Base-by-base conservation (phyloP, 2,113 vertebrate species). In the Garra rufa region DNA sequence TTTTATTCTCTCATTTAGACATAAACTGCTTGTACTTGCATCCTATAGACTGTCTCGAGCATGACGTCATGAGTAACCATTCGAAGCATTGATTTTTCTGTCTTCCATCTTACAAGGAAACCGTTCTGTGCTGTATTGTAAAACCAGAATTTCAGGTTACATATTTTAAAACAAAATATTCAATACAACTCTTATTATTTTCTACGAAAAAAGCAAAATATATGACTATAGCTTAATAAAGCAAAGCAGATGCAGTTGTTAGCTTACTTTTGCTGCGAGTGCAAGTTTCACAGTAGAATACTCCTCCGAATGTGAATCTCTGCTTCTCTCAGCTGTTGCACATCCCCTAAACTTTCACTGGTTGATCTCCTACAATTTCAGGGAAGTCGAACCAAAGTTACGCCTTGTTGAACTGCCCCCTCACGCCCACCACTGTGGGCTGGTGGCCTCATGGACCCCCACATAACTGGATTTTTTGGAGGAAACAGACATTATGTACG, bases 331-430 rank as follows among this genome's bases (percentile, higher is more conserved):
- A 57, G 19, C 69, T 67, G 63, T 81, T 44, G 70, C 9, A 50
- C 79, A 59, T 65, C 71, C 28, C 78, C 9, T 28, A 9, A 65
- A 88, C 82, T 91, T 92, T 92, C 88, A 85, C 90, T 90, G 82
- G 41, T 13, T 83, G 75, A 81, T 83, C 76, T 74, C 44, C 38
- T 19, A 71, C 30, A 86, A 34, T 78, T 79, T 88, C 34, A 83
- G 75, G 19, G 15, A 24, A 34, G 75, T 80, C 82, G 78, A 44
- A 50, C 59, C 70, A 43, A 85, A 81, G 85, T 80, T 50, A 83
- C 84, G 67, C 75, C 13, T 86, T 65, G 28, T n/a, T 80, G 84
- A 80, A 84, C 85, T 86, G 86, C 92, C 91, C 90, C 78, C 78
- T 81, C 44, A 89, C 90, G 88, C 89, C 90, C 87, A 91, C 88